Conservation (phyloP, 2,888 invertebrate genomes). For the Drymonia ruficornis region DNA sequence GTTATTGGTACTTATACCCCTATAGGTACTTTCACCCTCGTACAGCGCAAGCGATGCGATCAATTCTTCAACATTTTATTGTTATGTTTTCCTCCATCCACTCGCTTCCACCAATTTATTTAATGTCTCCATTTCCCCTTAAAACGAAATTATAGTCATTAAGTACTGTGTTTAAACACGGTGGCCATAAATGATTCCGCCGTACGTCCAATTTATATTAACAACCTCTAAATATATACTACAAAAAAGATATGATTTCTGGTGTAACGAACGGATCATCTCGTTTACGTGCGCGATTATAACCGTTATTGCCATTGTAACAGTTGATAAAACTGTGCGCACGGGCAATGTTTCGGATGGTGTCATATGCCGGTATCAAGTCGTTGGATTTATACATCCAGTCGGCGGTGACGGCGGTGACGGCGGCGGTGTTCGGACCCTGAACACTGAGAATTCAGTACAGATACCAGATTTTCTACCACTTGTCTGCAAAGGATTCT, state of each 20-base stretch:
- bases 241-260: constrained; percentile 4
- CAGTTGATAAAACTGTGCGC: not conserved
- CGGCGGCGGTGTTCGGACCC: too few species aligned
- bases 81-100: not conserved
- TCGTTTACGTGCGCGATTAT: not conserved
- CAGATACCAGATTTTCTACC: not conserved
- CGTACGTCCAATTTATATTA: constrained; percentile 11
- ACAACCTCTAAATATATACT: constrained; percentile 9
- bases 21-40: too few species aligned
- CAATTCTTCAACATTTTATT: not conserved
- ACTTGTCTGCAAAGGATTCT: too few species aligned
- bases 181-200: constrained; percentile 7
- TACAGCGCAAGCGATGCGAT: too few species aligned
- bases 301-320: not conserved
- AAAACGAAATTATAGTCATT: constrained; percentile 30
- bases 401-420: not conserved
- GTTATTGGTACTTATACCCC: too few species aligned
- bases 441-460: not conserved
- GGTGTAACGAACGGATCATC: constrained; percentile 5
- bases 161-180: constrained; percentile 30
- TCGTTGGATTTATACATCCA: not conserved
- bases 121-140: constrained; percentile 36
- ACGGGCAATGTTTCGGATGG: not conserved
- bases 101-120: constrained; percentile 20
- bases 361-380: not conserved